These are phyloP conservation scores for Pseudomyrmex pallidus DNA, from an alignment of 1,140 invertebrate genomes.

Conservation along the genomic window DNA sequence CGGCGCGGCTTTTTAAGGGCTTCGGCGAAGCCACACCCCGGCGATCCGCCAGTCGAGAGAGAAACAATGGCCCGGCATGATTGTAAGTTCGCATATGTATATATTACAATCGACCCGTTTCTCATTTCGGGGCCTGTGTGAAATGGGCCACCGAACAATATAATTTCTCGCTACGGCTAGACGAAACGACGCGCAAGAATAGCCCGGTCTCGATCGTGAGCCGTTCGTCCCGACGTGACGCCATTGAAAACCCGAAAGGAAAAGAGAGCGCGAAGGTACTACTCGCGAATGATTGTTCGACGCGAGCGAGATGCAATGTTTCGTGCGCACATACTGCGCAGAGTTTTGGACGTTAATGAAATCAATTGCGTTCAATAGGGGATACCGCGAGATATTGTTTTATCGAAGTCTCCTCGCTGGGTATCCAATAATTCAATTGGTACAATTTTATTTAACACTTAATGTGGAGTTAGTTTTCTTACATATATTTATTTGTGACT, in stretches of 20 bases:
- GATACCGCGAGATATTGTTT: too few species aligned
- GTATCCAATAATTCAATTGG: too few species aligned
- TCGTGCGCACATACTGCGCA: too few species aligned
- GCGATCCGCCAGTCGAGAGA: not conserved
- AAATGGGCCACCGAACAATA: conserved; percentile 23
- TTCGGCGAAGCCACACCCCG: conserved; percentile 55
- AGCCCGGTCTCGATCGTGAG: not conserved
- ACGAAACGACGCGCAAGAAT: not conserved
- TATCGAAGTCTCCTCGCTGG: too few species aligned
- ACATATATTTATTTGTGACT: too few species aligned
- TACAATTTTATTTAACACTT: too few species aligned
- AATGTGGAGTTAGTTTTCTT: too few species aligned
- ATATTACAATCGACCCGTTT: conserved; percentile 54
- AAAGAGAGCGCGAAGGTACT: too few species aligned
- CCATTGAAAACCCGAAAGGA: not conserved
- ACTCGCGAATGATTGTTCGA: too few species aligned
- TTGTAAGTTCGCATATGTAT: conserved; percentile 42
- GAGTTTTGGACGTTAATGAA: too few species aligned
- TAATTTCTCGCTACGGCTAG: conserved; percentile 11
- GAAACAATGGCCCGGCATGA: conserved; percentile 62
- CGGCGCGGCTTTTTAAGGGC: conserved; percentile 56
- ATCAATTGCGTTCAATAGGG: too few species aligned
- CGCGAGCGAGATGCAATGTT: too few species aligned
- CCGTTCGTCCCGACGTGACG: conserved; percentile 21
- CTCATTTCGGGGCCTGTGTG: conserved; percentile 56